Base-by-base conservation (phyloP, 2,113 vertebrate genomes). In the Pelvicachromis taeniatus region DNA sequence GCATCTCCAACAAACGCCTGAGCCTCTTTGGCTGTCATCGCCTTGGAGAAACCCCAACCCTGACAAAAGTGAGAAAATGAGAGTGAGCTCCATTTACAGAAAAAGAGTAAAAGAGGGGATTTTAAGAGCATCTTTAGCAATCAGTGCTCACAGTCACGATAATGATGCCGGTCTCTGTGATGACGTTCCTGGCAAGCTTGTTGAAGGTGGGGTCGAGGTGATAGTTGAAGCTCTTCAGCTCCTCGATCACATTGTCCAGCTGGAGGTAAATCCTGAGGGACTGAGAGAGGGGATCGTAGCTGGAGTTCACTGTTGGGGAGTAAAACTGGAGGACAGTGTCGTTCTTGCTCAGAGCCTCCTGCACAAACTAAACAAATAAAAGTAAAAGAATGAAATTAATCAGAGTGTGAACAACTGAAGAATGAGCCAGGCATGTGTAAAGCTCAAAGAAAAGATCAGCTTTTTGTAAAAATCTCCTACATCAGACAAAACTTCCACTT, bases 31-130 rank as follows among this genome's bases (percentile, higher is more conserved):
- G 96, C 96, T 0, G 98, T 98, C 97, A 99, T 99, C 2, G 97
- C 98, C 91, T 97, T 98, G 94, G 96, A 92, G 91, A 99, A 97
- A 35, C 98, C 97, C 83, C 91, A 96, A 73, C 98, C 98, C 98
- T 99, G 92, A 6, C 1, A 26, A 12, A 3, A 12, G 7, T 2
- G n/a, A 16, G n/a, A 17, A 10, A 33, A 11, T 70, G n/a, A 73
- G 21, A 6, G 31, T 26, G 54, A 54, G 12, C 2, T 38, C 4
- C 2, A 19, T 5, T 48, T 13, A 42, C 7, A 8, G 23, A 12
- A 12, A 21, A 7, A 10, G 4, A 53, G 16, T n/a, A 2, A 3
- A 54, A 45, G n/a, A 68, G 29, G 0, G 0, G 6, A 16, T 6
- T 3, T 8, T 4, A 5, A 12, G 23, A 4, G 4, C 9, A 10